phyloP scores from a whole-genome alignment of 1,140 invertebrate species.

The Eupristina koningsbergeri region DNA sequence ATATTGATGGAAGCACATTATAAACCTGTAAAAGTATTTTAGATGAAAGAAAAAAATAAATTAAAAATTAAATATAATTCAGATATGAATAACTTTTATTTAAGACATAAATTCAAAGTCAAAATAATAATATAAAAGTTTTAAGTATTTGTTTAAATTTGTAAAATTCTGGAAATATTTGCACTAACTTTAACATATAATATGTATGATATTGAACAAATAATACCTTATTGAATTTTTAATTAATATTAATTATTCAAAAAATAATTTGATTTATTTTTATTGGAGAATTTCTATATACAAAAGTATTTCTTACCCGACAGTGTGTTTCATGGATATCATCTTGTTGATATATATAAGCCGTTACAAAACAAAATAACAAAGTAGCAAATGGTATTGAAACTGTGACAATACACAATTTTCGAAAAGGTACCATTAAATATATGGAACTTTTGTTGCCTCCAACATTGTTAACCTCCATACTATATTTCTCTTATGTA shows the following conservation, averaged over 20 bases:
- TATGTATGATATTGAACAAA: no score
- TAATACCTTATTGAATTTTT: no score
- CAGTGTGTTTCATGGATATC: constrained; percentile 94
- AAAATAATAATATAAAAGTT: no score
- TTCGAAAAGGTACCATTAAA: constrained; percentile 76
- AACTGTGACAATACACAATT: constrained; percentile 85
- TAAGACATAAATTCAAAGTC: no score
- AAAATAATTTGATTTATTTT: not conserved
- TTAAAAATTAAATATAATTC: not conserved
- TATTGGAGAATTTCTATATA: not conserved
- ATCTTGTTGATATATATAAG: constrained; percentile 90
- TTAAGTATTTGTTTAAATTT: no score
- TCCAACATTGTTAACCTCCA: constrained; percentile 69
- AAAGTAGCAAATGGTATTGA: constrained; percentile 86
- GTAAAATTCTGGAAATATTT: no score
- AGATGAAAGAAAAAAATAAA: not conserved
- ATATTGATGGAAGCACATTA: constrained; percentile 93
- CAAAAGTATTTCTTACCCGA: constrained; percentile 78
- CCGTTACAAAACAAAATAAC: constrained; percentile 88
- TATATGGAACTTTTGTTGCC: constrained; percentile 69
- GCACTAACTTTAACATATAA: no score
- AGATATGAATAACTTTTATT: not conserved
- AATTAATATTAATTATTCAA: no score
- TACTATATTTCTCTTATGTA: constrained; percentile 52
- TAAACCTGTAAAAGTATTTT: constrained; percentile 81